Conservation (phyloP, 2,888 invertebrate species). For the Tupiocoris notatus region DNA sequence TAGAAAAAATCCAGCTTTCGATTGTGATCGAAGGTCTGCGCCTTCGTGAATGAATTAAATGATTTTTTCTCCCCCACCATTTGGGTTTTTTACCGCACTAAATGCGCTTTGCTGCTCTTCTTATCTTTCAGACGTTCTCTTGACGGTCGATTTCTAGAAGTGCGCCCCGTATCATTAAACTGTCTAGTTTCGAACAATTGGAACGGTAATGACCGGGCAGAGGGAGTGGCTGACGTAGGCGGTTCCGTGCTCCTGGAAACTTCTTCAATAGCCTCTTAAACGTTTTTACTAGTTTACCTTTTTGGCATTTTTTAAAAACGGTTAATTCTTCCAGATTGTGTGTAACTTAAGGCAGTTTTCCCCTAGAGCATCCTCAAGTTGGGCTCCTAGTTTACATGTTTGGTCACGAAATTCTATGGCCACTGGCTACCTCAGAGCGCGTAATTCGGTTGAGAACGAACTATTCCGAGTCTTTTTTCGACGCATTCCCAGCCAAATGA, state of each 20-base stretch:
- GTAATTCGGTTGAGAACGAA: constrained; percentile 14
- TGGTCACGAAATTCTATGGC: constrained; percentile 32
- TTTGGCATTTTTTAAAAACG: constrained; percentile 11
- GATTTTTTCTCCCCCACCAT: background rate
- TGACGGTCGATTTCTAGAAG: constrained; percentile 18
- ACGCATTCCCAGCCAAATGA: background rate
- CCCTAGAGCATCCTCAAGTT: too few species aligned
- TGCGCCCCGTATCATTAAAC: constrained; percentile 26
- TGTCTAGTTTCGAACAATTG: constrained; percentile 39
- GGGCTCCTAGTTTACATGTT: constrained; percentile 18
- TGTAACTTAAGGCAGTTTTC: background rate
- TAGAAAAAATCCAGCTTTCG: background rate
- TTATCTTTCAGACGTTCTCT: constrained; percentile 5
- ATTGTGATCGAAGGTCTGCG: background rate
- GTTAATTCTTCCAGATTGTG: background rate
- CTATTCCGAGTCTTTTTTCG: background rate
- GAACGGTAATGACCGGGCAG: constrained; percentile 26
- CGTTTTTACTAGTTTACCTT: constrained; percentile 17
- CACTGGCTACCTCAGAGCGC: constrained; percentile 17
- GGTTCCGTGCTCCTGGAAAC: constrained; percentile 39
- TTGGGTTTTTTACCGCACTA: background rate
- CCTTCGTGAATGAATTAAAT: background rate
- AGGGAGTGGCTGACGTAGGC: constrained; percentile 25
- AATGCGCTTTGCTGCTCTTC: background rate
- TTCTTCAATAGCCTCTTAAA: constrained; percentile 22